A percentile compares a stretch with the other conserved stretches of the same genome.
Conservation (phyloP, 2,888 invertebrate genomes). For the Drosophila lutescens region DNA sequence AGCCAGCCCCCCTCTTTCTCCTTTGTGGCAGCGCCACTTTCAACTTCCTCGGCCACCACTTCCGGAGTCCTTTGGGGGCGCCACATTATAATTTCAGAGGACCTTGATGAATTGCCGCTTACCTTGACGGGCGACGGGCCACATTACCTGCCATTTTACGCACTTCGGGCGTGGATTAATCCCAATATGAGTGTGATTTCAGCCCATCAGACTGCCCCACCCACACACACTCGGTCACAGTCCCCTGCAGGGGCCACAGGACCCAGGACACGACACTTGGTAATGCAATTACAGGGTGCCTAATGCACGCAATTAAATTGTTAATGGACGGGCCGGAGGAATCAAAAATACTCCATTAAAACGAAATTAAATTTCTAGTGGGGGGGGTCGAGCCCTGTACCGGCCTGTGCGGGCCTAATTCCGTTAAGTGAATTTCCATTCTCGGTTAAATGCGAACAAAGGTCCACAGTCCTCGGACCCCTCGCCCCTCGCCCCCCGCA, state of each 20-base stretch:
- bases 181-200: slow-evolving; percentile 10
- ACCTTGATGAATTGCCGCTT: slow-evolving; percentile 29
- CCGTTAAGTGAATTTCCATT: slow-evolving; percentile 69
- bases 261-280: slow-evolving; percentile 12
- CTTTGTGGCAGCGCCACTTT: slow-evolving; percentile 33
- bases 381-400: slow-evolving; percentile 7
- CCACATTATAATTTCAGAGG: neutral
- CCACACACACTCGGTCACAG: neutral
- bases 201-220: neutral
- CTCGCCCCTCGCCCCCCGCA: neutral
- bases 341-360: slow-evolving; percentile 57
- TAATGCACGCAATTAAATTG: slow-evolving; percentile 70
- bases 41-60: slow-evolving; percentile 39
- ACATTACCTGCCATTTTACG: slow-evolving; percentile 44
- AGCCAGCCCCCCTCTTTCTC: slow-evolving; percentile 10
- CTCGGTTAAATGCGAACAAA: slow-evolving; percentile 50
- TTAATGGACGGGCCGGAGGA: slow-evolving; percentile 55
- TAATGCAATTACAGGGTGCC: slow-evolving; percentile 59
- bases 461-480: neutral
- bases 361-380: slow-evolving; percentile 57
- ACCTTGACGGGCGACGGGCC: slow-evolving; percentile 20
- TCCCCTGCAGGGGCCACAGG: too few relatives aligned
- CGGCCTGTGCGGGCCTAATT: slow-evolving; percentile 54
- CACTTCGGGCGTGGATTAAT: slow-evolving; percentile 38
- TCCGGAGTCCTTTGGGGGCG: slow-evolving; percentile 15